A percentile compares a stretch with the other conserved stretches of the same genome.
phyloP scores from a whole-genome alignment of 2,113 vertebrate genomes.

The Barbus barbus region DNA sequence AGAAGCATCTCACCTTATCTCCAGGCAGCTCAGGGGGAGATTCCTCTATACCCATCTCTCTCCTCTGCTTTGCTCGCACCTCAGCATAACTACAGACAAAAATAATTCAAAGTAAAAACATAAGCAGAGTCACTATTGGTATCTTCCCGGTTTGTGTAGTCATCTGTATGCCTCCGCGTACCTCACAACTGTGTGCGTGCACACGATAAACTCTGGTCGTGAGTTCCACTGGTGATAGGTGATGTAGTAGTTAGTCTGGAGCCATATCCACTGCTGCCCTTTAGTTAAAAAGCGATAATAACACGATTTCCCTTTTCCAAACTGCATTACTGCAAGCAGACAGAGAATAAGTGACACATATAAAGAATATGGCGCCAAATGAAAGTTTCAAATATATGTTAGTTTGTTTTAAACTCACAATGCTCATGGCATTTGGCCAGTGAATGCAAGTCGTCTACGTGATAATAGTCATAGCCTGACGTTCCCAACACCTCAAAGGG shows the following conservation, averaged over 20 bases:
- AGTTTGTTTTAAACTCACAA: conserved; percentile 78
- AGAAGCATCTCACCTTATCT: conserved; percentile 83
- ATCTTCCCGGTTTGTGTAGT: background rate
- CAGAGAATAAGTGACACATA: background rate
- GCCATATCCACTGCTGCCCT: conserved; percentile 99
- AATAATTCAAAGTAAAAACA: background rate
- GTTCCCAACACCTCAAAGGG: conserved; percentile 98
- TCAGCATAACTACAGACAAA: conserved; percentile 86
- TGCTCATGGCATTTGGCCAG: conserved; percentile 98
- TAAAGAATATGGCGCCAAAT: background rate
- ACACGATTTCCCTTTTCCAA: conserved; percentile 97
- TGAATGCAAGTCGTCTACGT: conserved; percentile 96
- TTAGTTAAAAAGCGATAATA: conserved; percentile 98
- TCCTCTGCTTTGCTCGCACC: conserved; percentile 90
- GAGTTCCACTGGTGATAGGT: conserved; percentile 99
- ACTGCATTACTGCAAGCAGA: conserved; percentile 90
- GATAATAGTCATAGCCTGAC: conserved; percentile 98
- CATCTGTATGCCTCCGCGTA: conserved; percentile 58
- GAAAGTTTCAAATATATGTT: background rate
- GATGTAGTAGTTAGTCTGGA: conserved; percentile 97
- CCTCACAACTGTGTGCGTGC: conserved; percentile 97
- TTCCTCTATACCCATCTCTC: conserved; percentile 93
- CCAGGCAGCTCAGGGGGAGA: conserved; percentile 83
- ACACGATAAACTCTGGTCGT: conserved; percentile 97
- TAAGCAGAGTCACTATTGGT: background rate